phyloP scores from a whole-genome alignment of 2,888 invertebrate genomes.

The Hydriomena furcata region DNA sequence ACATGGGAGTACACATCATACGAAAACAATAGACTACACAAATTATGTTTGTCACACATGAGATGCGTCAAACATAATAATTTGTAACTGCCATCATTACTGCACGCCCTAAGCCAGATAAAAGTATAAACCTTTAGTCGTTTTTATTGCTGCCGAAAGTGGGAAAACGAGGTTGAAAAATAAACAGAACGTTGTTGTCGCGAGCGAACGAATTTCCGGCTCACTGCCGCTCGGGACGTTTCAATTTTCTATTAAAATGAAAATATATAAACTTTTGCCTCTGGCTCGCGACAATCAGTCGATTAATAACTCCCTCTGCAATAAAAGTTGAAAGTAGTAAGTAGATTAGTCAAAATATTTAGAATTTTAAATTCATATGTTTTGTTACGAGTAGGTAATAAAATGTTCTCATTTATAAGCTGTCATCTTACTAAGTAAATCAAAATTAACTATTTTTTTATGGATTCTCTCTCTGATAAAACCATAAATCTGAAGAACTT shows the following conservation, averaged over 20 bases:
- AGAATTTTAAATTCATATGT: too few species aligned
- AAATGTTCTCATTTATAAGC: too few species aligned
- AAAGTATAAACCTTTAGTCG: conserved; percentile 38
- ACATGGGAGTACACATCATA: too few species aligned
- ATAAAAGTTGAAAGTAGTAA: not conserved
- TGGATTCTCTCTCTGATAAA: not conserved
- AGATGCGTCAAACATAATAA: not conserved
- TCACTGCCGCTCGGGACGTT: conserved; percentile 62
- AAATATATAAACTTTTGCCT: conserved; percentile 49
- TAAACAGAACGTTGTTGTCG: conserved; percentile 55
- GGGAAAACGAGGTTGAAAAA: conserved; percentile 59
- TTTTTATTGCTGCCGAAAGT: conserved; percentile 62
- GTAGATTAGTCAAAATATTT: too few species aligned
- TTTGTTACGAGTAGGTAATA: too few species aligned
- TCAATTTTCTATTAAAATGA: conserved; percentile 59
- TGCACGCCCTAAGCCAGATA: conserved; percentile 7
- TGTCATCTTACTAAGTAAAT: too few species aligned
- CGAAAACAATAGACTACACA: too few species aligned
- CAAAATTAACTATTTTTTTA: too few species aligned
- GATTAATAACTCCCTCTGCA: conserved; percentile 40
- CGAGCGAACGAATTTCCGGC: conserved; percentile 66
- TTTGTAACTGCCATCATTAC: conserved; percentile 1
- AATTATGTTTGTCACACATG: too few species aligned
- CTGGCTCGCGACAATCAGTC: conserved; percentile 46
- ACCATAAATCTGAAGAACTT: too few species aligned